These are phyloP conservation scores for Trachymyrmex septentrionalis DNA, from an alignment of 1,140 invertebrate species.

Conservation along the genomic window DNA sequence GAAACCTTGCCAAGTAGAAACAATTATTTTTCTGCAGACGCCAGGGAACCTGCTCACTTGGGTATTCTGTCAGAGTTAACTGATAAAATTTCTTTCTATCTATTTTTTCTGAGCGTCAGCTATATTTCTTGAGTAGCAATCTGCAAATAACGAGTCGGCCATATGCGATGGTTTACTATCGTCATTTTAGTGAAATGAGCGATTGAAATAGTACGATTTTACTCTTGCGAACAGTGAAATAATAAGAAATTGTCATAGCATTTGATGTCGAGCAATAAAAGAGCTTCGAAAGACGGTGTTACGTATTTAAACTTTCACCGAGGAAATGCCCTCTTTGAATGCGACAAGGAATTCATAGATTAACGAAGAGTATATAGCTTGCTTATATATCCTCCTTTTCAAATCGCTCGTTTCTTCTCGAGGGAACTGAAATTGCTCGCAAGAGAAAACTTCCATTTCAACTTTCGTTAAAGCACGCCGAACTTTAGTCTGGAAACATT, in stretches of 20 bases:
- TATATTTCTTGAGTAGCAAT: constrained; percentile 21
- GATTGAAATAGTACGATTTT: neutral
- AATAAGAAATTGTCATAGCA: neutral
- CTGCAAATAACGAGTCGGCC: constrained; percentile 11
- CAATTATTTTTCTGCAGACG: constrained; percentile 47
- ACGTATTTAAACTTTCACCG: constrained; percentile 6
- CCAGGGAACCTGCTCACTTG: neutral
- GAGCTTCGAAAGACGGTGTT: neutral
- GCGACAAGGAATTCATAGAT: constrained; percentile 20
- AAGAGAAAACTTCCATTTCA: constrained; percentile 38
- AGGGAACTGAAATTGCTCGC: constrained; percentile 25
- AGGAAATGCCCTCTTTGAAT: constrained; percentile 21
- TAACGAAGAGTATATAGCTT: neutral
- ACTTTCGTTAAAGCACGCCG: constrained; percentile 38
- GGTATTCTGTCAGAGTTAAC: constrained; percentile 36
- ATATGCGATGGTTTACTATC: neutral
- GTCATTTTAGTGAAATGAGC: neutral
- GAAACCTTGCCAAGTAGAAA: constrained; percentile 43
- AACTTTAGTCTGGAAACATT: constrained; percentile 35
- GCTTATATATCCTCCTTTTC: neutral
- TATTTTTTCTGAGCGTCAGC: constrained; percentile 6
- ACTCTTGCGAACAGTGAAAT: neutral
- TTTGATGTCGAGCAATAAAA: neutral
- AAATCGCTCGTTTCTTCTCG: constrained; percentile 24
- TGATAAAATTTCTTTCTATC: constrained; percentile 45